A percentile compares a stretch with the other conserved stretches of the same genome.
These are phyloP conservation scores for Microctenopoma lineatum DNA, from an alignment of 2,797 vertebrate species.

Conservation along the genomic window DNA sequence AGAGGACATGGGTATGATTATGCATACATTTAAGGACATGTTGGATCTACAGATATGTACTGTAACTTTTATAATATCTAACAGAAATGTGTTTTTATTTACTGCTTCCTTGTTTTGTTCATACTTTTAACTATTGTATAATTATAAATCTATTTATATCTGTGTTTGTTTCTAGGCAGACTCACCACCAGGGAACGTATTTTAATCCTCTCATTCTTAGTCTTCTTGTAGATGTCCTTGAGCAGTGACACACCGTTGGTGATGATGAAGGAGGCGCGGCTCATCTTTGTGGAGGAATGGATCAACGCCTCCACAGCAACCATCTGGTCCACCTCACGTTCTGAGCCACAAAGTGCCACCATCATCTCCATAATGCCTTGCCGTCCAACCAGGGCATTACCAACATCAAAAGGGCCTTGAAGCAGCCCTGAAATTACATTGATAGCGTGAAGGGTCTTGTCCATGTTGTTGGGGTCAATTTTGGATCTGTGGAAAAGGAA, in stretches of 20 bases:
- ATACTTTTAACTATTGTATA: not conserved
- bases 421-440: slow-evolving; percentile 93
- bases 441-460: slow-evolving; percentile 94
- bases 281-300: slow-evolving; percentile 94
- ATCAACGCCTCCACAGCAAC: slow-evolving; percentile 97
- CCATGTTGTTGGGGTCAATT: slow-evolving; percentile 96
- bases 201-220: slow-evolving; percentile 97
- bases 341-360: slow-evolving; percentile 95
- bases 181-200: slow-evolving; percentile 95
- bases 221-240: slow-evolving; percentile 98
- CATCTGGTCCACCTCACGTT: slow-evolving; percentile 96
- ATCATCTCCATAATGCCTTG: slow-evolving; percentile 99
- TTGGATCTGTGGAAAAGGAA: slow-evolving; percentile 83
- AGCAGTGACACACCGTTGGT: slow-evolving; percentile 92
- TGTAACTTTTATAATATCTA: not conserved
- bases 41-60: not conserved
- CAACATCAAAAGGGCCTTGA: slow-evolving; percentile 97
- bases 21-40: not conserved
- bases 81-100: not conserved
- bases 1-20: slow-evolving; percentile 29
- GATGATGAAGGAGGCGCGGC: slow-evolving; percentile 94
- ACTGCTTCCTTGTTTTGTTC: not conserved
- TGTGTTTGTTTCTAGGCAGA: not conserved
- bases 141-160: not conserved
- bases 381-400: slow-evolving; percentile 89